Evolutionary conservation across 2,888 invertebrate genomes (phyloP).

Genomic region (Thecocarcelia acutangulata): DNA sequence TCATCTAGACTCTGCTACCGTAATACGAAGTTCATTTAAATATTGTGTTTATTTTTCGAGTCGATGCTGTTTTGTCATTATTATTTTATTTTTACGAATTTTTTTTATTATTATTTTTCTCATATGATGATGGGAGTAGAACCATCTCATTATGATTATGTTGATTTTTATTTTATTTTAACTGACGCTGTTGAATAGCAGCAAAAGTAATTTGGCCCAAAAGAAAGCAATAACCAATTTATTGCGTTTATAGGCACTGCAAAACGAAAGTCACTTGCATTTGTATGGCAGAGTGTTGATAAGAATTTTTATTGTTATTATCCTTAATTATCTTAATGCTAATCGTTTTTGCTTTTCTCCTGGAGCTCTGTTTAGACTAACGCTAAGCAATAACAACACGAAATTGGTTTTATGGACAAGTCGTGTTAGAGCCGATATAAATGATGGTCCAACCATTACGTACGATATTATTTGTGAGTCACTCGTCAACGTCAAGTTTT

Average conservation of each 20-base stretch:
- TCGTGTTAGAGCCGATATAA: no score
- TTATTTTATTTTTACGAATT: constrained; percentile 40
- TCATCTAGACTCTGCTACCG: background rate
- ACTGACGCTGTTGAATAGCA: constrained; percentile 22
- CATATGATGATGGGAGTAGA: constrained; percentile 19
- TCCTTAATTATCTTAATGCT: no score
- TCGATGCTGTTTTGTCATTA: constrained; percentile 8
- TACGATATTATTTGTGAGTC: no score
- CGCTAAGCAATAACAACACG: no score
- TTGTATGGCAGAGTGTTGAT: constrained; percentile 1
- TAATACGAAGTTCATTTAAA: constrained; percentile 29
- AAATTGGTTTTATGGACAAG: no score
- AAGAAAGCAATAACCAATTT: background rate
- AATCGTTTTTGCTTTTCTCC: no score
- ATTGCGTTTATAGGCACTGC: no score
- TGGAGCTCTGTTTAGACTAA: no score
- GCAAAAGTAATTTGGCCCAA: background rate
- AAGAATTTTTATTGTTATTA: background rate
- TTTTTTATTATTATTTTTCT: constrained; percentile 25
- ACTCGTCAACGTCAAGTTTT: no score
- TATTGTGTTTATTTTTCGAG: constrained; percentile 11
- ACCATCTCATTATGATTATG: constrained; percentile 24
- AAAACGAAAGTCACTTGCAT: no score
- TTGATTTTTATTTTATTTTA: constrained; percentile 28
- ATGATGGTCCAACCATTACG: no score